Evolutionary conservation across 2,888 invertebrate genomes (phyloP).

Genomic region (Agonopterix arenella): DNA sequence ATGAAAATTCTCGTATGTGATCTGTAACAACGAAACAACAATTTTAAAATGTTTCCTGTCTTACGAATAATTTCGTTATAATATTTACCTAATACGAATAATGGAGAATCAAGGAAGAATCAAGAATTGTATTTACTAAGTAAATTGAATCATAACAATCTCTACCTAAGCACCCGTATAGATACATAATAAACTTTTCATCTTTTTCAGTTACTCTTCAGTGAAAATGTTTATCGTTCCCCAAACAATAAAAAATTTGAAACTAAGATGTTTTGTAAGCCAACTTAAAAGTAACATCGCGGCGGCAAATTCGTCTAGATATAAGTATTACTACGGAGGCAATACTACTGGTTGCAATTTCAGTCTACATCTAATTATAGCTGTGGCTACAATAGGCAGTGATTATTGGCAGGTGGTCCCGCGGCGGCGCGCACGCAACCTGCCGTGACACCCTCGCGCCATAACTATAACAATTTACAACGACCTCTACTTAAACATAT

Average conservation of each 20-base stretch:
- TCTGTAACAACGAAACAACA: conserved; percentile 49
- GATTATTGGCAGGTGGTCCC: conserved; percentile 56
- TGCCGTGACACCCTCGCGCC: conserved; percentile 43
- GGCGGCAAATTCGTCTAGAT: not conserved
- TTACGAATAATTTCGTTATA: not conserved
- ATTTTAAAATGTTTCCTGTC: not conserved
- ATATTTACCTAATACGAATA: too few species aligned
- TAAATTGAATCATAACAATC: too few species aligned
- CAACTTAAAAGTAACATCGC: not conserved
- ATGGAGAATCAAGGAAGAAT: too few species aligned
- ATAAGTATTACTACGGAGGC: conserved; percentile 8
- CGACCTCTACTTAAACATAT: conserved; percentile 45
- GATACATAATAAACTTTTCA: too few species aligned
- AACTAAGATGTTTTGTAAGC: not conserved
- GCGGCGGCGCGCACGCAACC: conserved; percentile 52
- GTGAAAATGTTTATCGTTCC: too few species aligned
- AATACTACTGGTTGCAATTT: conserved; percentile 33
- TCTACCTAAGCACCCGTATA: too few species aligned
- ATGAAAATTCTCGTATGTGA: conserved; percentile 78
- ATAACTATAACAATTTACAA: conserved; percentile 23
- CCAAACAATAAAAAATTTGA: not conserved
- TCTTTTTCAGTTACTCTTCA: too few species aligned
- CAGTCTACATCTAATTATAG: conserved; percentile 41
- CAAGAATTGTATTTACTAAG: too few species aligned
- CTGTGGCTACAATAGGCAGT: conserved; percentile 35